Conservation (phyloP, 2,113 vertebrate genomes). For the Gavialis gangeticus region DNA sequence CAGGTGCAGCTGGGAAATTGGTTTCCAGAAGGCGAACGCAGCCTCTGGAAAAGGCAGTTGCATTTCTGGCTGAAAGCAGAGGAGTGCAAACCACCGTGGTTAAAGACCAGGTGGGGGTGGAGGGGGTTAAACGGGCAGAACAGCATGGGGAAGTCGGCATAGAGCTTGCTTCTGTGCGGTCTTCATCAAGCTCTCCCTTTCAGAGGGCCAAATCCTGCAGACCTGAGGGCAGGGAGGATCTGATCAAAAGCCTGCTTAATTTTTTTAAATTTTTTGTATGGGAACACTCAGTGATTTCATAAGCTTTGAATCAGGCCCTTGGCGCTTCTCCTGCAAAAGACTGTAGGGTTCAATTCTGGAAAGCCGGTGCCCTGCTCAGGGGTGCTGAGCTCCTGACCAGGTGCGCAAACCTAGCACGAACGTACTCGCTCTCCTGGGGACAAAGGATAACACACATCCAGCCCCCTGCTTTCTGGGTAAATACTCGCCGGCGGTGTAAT, state of each 20-base stretch:
- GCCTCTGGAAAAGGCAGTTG: fast-evolving
- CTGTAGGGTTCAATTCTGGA: neutral
- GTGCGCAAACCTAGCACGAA: neutral
- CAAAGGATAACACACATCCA: neutral
- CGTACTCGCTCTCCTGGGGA: neutral
- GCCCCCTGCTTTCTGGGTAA: neutral
- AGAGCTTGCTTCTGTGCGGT: neutral
- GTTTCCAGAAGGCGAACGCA: neutral
- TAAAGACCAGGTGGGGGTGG: neutral
- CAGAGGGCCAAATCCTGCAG: neutral
- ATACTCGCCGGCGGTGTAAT: neutral
- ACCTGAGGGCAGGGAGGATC: neutral
- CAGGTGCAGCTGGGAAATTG: neutral
- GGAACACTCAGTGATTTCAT: neutral
- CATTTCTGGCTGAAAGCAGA: neutral
- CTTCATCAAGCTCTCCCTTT: neutral
- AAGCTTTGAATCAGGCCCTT: neutral
- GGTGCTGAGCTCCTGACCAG: neutral
- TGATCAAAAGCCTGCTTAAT: neutral
- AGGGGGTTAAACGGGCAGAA: neutral
- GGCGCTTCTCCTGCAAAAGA: neutral
- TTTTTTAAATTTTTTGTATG: neutral
- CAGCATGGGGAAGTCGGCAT: neutral
- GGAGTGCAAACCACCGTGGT: neutral
- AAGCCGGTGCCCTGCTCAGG: neutral